Conservation (phyloP, 1,140 invertebrate species). For the Pseudomyrmex flavicornis region DNA sequence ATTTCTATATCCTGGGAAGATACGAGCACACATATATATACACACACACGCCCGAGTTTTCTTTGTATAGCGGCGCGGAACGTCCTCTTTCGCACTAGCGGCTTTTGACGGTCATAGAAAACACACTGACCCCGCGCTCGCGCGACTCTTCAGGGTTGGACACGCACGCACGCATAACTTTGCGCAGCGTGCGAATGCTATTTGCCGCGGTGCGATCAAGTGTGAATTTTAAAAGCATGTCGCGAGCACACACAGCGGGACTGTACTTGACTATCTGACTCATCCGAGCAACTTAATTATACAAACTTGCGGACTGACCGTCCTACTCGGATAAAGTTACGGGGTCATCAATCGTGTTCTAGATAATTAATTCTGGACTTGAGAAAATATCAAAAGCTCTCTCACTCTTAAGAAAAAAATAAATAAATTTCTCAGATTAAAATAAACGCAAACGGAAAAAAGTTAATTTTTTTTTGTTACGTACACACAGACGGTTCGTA, state of each 20-base stretch:
- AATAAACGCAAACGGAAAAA: too few relatives aligned
- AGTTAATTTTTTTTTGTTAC: background rate
- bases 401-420: too few relatives aligned
- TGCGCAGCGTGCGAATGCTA: constrained; percentile 19
- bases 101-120: constrained; percentile 24
- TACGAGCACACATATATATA: background rate
- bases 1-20: constrained; percentile 16
- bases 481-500: background rate
- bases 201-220: constrained; percentile 12
- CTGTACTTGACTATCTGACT: too few relatives aligned
- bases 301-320: constrained; percentile 14
- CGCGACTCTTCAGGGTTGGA: constrained; percentile 22
- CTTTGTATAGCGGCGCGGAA: background rate
- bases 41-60: too few relatives aligned
- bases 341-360: background rate
- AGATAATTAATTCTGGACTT: background rate
- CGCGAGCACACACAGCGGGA: background rate
- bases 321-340: constrained; percentile 18
- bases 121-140: constrained; percentile 32
- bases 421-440: too few relatives aligned
- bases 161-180: constrained; percentile 5
- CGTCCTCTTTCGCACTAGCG: background rate
- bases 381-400: background rate
- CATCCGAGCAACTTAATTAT: constrained; percentile 33
- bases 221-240: constrained; percentile 37